These are phyloP conservation scores for Clarias pachynema DNA, from an alignment of 2,797 vertebrate species.

Conservation along the genomic window DNA sequence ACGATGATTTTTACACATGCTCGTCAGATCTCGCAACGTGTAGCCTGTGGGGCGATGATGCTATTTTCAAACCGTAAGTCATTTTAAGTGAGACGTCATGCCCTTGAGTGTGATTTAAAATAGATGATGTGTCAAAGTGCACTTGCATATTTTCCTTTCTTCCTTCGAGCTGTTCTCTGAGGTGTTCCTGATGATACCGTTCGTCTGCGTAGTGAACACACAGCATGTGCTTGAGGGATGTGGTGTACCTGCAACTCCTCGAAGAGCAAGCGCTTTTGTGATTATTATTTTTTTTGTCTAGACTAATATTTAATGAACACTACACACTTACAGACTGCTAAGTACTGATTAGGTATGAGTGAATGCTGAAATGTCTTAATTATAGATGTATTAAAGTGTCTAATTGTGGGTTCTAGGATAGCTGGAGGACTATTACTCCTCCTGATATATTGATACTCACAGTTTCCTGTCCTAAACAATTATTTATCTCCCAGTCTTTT, in stretches of 20 bases:
- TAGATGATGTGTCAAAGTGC: constrained; percentile 65
- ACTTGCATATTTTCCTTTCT: constrained; percentile 59
- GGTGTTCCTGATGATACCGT: constrained; percentile 39
- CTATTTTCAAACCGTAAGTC: constrained; percentile 66
- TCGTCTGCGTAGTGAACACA: not conserved
- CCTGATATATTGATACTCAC: not conserved
- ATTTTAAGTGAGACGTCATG: constrained; percentile 58
- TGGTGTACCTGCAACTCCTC: constrained; percentile 13
- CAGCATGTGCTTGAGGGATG: not conserved
- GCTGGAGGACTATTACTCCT: not conserved
- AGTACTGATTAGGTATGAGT: constrained; percentile 17
- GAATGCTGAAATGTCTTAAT: not conserved
- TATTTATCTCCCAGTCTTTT: not conserved
- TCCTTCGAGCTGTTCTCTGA: constrained; percentile 60
- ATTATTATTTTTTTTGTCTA: not conserved
- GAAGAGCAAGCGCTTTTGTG: constrained; percentile 1
- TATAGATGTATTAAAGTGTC: not conserved
- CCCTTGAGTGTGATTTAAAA: constrained; percentile 66
- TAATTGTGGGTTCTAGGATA: not conserved
- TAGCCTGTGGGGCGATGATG: constrained; percentile 56
- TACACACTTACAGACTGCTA: not conserved
- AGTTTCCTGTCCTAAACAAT: not conserved
- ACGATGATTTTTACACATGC: constrained; percentile 59
- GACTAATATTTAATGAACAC: constrained; percentile 10
- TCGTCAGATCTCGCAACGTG: constrained; percentile 56